A percentile compares a stretch with the other conserved stretches of the same genome.
These are phyloP conservation scores for Lithobates sylvaticus DNA, from an alignment of 2,797 vertebrate species.

Conservation along the genomic window DNA sequence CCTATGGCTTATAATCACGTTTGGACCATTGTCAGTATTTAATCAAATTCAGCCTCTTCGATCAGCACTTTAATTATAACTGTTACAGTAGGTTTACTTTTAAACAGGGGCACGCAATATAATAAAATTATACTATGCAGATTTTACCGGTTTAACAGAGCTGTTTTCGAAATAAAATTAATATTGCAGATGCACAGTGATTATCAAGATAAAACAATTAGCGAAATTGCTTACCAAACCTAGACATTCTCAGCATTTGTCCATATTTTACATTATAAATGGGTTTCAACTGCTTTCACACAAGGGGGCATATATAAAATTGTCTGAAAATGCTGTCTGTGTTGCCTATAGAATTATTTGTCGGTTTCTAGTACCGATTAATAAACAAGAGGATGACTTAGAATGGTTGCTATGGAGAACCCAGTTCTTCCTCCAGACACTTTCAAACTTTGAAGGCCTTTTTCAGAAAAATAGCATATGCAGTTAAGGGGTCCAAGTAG, in stretches of 20 bases:
- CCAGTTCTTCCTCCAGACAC: no score
- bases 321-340: no score
- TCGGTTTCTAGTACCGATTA: no score
- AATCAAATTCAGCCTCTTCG: constrained; percentile 44
- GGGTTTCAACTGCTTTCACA: no score
- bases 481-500: no score
- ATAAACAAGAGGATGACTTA: no score
- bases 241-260: not conserved
- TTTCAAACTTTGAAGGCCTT: no score
- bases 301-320: no score
- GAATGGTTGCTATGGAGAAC: no score
- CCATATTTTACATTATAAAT: not conserved
- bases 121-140: not conserved
- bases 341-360: no score
- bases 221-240: not conserved
- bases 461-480: no score
- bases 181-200: not conserved
- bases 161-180: not conserved
- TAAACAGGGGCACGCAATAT: not conserved
- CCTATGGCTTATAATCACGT: constrained; percentile 53
- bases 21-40: constrained; percentile 55
- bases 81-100: constrained; percentile 10
- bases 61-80: constrained; percentile 55
- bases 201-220: not conserved
- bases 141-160: not conserved